Evolutionary conservation across 2,797 vertebrate species (phyloP).

Genomic region (Cyclura pinguis): DNA sequence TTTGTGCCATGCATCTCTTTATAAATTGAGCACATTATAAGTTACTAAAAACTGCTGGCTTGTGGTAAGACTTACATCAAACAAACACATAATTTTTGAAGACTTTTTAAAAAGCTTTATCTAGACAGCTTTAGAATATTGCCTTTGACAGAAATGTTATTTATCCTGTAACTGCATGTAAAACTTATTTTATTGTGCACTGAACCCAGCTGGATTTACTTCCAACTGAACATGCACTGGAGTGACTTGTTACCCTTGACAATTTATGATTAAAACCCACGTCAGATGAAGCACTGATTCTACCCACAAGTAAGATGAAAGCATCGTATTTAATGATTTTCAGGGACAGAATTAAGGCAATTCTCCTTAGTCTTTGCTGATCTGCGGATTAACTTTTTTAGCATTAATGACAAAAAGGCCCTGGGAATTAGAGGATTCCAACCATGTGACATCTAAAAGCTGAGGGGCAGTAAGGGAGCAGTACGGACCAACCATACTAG

Average conservation of each 20-base stretch:
- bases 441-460: rapidly evolving
- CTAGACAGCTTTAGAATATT: neutral
- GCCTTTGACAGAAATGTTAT: neutral
- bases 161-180: neutral
- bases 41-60: neutral
- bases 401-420: neutral
- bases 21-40: neutral
- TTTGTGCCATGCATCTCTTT: neutral
- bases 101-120: neutral
- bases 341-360: neutral
- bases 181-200: neutral
- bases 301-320: neutral
- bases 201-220: neutral
- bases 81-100: neutral
- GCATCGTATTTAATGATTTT: neutral
- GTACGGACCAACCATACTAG: neutral
- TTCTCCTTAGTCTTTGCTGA: neutral
- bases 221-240: neutral
- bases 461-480: neutral
- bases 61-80: neutral
- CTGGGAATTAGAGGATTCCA: constrained; percentile 13
- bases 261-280: constrained; percentile 4
- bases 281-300: neutral
- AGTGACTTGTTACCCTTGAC: neutral
- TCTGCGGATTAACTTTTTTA: constrained; percentile 15